Percentiles rank a stretch among this genome's conserved stretches.
phyloP scores from a whole-genome alignment of 2,797 vertebrate genomes.

The Danio tinwini region DNA sequence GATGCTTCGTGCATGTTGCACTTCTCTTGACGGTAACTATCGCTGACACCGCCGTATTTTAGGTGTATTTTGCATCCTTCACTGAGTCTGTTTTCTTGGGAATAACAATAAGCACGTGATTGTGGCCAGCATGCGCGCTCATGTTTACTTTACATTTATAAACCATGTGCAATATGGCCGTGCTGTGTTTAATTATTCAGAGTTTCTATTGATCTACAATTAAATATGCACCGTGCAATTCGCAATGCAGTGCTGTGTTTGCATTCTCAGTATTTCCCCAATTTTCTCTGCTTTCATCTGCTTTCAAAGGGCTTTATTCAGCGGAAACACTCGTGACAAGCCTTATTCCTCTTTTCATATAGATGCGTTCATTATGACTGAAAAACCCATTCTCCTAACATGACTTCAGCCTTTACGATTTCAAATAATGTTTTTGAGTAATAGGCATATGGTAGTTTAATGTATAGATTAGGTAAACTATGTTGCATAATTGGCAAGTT shows the following conservation, averaged over 20 bases:
- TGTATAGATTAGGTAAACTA: not conserved
- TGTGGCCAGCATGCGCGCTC: constrained; percentile 56
- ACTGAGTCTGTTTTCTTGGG: constrained; percentile 20
- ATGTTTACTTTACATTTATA: constrained; percentile 47
- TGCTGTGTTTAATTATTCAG: not conserved
- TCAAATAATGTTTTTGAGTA: too few relatives aligned
- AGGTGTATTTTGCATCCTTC: constrained; percentile 5
- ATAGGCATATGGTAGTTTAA: not conserved
- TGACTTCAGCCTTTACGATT: constrained; percentile 13
- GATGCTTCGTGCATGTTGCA: not conserved
- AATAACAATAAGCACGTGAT: constrained; percentile 64
- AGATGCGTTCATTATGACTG: not conserved
- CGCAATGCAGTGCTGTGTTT: not conserved
- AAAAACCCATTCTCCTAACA: not conserved
- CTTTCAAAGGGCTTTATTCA: constrained; percentile 60
- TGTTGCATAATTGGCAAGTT: not conserved
- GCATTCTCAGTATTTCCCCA: constrained; percentile 27
- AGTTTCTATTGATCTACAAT: not conserved
- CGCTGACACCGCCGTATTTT: not conserved
- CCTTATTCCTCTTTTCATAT: constrained; percentile 57
- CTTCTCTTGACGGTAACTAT: not conserved
- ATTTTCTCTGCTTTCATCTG: constrained; percentile 56
- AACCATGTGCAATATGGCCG: constrained; percentile 19
- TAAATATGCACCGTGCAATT: not conserved
- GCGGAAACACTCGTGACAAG: constrained; percentile 69